Evolutionary conservation across 2,113 vertebrate genomes (phyloP), one percentile per base, ranked within the genome.

Genomic region (Abramis brama): DNA sequence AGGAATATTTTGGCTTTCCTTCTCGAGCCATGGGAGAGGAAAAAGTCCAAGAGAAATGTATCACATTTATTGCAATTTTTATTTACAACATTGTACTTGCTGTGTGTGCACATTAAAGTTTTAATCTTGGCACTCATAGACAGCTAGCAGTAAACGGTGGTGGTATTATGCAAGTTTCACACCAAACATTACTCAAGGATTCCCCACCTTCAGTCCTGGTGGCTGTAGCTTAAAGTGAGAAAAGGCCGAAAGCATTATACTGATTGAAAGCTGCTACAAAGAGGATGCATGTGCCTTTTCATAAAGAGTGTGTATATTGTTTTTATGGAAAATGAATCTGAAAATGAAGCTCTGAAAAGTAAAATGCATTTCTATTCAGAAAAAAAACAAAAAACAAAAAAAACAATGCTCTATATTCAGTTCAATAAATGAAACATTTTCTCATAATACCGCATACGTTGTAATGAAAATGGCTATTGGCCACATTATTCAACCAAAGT

Each of bases 1-100:
- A 86, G 84, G 73, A 45, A 1, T 33, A 50, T 71, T 52, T 78
- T 60, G 64, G 80, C 52, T 89, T 79, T 87, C 23, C 27, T 59
- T 80, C 57, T 30, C 13, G 39, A 73, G 62, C 68, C 73, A 47
- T 30, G 77, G 50, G 73, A n/a, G 59, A 66, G 27, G 45, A 59
- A 73, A 57, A 57, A 43, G 30, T 83, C 81, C 81, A 83, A 83
- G 33, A 71, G 47, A 83, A 52, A 13, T 9, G 52, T 71, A 39
- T 39, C 30, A 73, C 23, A 70, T 82, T 82, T 59, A 36, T 59
- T 43, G 57, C 27, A 13, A 83, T 57, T 83, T 68, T 57, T 39
- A 73, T 73, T 73, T 83, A 25, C 64, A 55, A 43, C 47, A 36
- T 9, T 36, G 7, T 50, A 73, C 19, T 55, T 50, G 47, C 45